A percentile compares a stretch with the other conserved stretches of the same genome.
Conservation (phyloP, 92 coral and sea anemone genomes). For the Ricordea florida region DNA sequence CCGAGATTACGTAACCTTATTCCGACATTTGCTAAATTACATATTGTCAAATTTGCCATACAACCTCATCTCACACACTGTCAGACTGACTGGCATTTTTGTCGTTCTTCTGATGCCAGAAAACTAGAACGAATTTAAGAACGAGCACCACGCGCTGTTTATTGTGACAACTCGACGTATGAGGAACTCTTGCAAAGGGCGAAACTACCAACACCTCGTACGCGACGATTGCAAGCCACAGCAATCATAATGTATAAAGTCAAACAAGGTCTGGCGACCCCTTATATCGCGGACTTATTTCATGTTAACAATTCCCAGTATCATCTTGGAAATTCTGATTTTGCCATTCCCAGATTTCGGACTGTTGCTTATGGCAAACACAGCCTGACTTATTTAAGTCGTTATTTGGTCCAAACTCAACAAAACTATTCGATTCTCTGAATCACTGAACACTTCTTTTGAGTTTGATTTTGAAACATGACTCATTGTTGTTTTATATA, state of each 20-base stretch:
- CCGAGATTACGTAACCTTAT: not conserved
- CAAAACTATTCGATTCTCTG: not conserved
- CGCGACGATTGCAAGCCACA: not conserved
- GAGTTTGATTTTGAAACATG: not conserved
- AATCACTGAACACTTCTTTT: not conserved
- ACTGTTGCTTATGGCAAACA: not conserved
- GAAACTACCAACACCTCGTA: not conserved
- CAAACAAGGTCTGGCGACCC: not conserved
- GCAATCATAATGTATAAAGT: slow-evolving; percentile 22
- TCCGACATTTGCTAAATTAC: slow-evolving; percentile 1
- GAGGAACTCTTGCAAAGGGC: not conserved
- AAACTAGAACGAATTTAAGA: not conserved
- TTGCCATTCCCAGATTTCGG: slow-evolving; percentile 8
- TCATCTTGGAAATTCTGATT: not conserved
- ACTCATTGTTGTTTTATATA: not conserved
- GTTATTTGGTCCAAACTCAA: not conserved
- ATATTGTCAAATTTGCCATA: no score
- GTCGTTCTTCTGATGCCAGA: not conserved
- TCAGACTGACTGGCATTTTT: not conserved
- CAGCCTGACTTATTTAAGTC: not conserved
- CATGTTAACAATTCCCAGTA: not conserved
- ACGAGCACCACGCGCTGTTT: not conserved
- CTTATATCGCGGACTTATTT: slow-evolving; percentile 1
- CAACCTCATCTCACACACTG: not conserved
- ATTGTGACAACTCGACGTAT: not conserved